These are phyloP conservation scores for Protula sp. DNA, from an alignment of 2,888 invertebrate genomes.

Conservation along the genomic window DNA sequence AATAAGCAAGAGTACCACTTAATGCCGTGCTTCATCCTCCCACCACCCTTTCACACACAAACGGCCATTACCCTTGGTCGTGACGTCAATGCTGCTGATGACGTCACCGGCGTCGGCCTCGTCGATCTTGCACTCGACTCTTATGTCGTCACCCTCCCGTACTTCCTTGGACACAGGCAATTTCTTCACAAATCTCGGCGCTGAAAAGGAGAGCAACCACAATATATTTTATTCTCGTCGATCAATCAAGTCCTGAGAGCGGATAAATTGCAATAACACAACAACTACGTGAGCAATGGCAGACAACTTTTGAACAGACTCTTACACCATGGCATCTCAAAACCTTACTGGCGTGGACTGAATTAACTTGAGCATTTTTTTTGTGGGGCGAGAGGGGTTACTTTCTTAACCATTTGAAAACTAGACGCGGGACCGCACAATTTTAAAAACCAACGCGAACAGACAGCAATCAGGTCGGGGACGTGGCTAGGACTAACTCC, in stretches of 20 bases:
- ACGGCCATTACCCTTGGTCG: not conserved
- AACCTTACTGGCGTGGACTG: not conserved
- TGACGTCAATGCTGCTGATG: not conserved
- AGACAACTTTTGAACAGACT: not conserved
- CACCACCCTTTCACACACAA: no score
- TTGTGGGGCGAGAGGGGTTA: no score
- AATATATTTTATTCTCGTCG: not conserved
- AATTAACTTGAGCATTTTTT: no score
- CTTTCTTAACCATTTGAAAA: no score
- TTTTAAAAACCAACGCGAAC: not conserved
- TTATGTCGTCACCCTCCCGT: conserved; percentile 11
- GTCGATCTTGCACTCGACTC: conserved; percentile 18
- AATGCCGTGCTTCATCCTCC: no score
- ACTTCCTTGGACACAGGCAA: conserved; percentile 19
- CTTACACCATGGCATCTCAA: not conserved
- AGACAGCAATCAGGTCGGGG: not conserved
- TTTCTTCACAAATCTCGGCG: conserved; percentile 22
- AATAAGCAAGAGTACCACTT: no score
- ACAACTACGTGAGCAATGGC: not conserved
- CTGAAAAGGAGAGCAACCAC: conserved; percentile 13
- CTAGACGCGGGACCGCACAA: not conserved
- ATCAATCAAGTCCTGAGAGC: no score
- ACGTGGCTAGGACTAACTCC: not conserved
- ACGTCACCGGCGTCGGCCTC: conserved; percentile 3
- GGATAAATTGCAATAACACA: no score